Evolutionary conservation across 2,797 vertebrate genomes (phyloP).

Genomic region (Lutjanus argentimaculatus): DNA sequence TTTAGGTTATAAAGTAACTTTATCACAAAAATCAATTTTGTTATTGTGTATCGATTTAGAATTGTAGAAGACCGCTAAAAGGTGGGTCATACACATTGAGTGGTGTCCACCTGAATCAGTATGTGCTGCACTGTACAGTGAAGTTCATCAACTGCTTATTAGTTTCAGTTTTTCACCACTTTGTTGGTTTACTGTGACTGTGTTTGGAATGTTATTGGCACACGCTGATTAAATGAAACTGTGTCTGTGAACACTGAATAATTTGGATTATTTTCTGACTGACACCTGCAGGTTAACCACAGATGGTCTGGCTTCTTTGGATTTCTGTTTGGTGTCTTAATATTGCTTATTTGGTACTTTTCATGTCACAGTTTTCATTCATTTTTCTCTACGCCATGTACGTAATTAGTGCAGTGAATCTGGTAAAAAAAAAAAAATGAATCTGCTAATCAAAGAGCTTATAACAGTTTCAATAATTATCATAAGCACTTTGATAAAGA

Average conservation of each 20-base stretch:
- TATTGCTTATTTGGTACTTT: background rate
- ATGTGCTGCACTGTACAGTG: background rate
- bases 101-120: background rate
- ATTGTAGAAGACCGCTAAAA: background rate
- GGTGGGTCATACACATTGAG: background rate
- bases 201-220: constrained; percentile 3
- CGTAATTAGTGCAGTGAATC: constrained; percentile 47
- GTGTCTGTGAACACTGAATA: background rate
- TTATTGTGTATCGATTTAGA: background rate
- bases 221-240: background rate
- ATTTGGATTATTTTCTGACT: background rate
- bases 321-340: background rate
- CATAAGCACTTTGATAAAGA: constrained; percentile 69
- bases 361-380: background rate
- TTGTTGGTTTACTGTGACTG: background rate
- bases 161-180: background rate
- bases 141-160: background rate
- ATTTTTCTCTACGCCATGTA: background rate
- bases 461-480: constrained; percentile 66
- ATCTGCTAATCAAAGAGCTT: constrained; percentile 48
- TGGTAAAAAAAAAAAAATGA: constrained; percentile 30
- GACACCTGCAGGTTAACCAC: background rate
- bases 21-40: background rate
- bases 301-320: background rate
- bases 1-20: too few relatives aligned